Evolutionary conservation across 2,888 invertebrate species (phyloP).

Genomic region (Acleris literana): DNA sequence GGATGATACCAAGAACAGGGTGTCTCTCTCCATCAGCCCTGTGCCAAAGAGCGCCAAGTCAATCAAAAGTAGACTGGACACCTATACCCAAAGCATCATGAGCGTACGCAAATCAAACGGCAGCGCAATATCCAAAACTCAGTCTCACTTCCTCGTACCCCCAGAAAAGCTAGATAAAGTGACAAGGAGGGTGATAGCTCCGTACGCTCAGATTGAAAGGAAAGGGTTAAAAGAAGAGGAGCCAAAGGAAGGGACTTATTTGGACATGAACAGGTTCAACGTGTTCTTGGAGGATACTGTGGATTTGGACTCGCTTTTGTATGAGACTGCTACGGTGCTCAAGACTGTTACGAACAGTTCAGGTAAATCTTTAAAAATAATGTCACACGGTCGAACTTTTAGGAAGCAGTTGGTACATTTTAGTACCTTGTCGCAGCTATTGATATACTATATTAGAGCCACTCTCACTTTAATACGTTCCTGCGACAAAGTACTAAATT

Average conservation of each 20-base stretch:
- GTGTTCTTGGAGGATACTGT: constrained; percentile 82
- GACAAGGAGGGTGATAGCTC: constrained; percentile 83
- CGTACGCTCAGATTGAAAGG: constrained; percentile 79
- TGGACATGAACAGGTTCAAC: constrained; percentile 73
- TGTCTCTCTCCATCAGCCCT: constrained; percentile 40
- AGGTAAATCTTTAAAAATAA: constrained; percentile 56
- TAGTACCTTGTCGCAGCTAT: too few species aligned
- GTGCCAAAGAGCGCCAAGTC: constrained; percentile 55
- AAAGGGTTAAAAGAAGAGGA: constrained; percentile 68
- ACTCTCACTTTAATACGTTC: too few species aligned
- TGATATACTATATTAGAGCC: too few species aligned
- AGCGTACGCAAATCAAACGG: constrained; percentile 21
- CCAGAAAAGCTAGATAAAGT: constrained; percentile 79
- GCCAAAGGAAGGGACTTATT: constrained; percentile 59
- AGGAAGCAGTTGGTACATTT: too few species aligned
- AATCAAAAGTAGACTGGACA: constrained; percentile 55
- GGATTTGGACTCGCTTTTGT: constrained; percentile 80
- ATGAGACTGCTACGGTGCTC: constrained; percentile 83
- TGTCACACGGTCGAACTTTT: too few species aligned
- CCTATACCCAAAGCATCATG: constrained; percentile 46
- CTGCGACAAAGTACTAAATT: too few species aligned
- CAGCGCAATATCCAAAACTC: constrained; percentile 50
- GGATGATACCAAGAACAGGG: not conserved
- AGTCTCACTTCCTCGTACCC: constrained; percentile 72
- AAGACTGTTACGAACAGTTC: constrained; percentile 82